Percentiles rank a stretch among this genome's conserved stretches.
phyloP scores from a whole-genome alignment of 2,888 invertebrate species.

The Smittia aterrima region DNA sequence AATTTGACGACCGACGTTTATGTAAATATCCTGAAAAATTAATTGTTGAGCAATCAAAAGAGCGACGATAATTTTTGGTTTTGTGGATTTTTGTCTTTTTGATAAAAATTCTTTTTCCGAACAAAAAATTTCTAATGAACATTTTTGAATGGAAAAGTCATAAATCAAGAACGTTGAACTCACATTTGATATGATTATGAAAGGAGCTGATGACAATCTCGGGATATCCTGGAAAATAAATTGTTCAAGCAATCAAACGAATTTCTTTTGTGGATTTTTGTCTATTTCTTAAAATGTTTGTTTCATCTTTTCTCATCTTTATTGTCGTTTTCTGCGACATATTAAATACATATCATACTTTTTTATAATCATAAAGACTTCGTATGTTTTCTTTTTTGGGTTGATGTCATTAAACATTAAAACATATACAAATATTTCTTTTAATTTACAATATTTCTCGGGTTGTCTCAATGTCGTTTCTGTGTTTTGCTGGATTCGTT shows the following conservation, averaged over 20 bases:
- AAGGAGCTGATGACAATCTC: too few relatives aligned
- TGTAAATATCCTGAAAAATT: neutral
- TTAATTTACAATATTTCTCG: slow-evolving; percentile 36
- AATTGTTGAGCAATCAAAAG: neutral
- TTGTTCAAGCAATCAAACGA: neutral
- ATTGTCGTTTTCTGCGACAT: slow-evolving; percentile 42
- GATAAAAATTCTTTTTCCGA: slow-evolving; percentile 23
- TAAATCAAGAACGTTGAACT: too few relatives aligned
- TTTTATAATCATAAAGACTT: slow-evolving; percentile 39
- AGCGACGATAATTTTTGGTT: too few relatives aligned
- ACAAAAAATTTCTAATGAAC: too few relatives aligned
- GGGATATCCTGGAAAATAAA: too few relatives aligned
- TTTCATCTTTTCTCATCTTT: slow-evolving; percentile 37
- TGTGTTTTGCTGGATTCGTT: neutral
- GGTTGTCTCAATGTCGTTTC: neutral
- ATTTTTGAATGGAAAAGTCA: too few relatives aligned
- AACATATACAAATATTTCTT: slow-evolving; percentile 40
- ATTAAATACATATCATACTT: slow-evolving; percentile 35
- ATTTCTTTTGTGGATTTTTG: neutral
- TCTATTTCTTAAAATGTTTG: slow-evolving; percentile 34
- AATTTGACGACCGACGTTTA: neutral
- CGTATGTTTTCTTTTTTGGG: slow-evolving; percentile 32
- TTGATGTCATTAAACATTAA: slow-evolving; percentile 37
- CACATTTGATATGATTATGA: too few relatives aligned
- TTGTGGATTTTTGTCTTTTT: slow-evolving; percentile 20